Percentiles rank a stretch among this genome's conserved stretches.
Evolutionary conservation across 2,888 invertebrate genomes (phyloP).

Genomic region (Watsonalla cultraria): DNA sequence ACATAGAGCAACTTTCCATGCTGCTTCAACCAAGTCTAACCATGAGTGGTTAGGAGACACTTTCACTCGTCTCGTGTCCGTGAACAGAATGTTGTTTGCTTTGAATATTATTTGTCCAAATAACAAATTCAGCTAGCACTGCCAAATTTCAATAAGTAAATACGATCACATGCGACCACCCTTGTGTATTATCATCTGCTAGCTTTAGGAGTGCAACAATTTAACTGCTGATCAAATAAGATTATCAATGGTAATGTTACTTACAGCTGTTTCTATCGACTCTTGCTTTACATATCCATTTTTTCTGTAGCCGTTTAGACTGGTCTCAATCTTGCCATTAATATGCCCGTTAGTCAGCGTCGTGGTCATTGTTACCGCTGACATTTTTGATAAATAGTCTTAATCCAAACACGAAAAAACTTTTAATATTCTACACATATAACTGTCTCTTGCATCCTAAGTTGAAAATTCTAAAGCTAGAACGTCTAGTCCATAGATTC

Average conservation of each 20-base stretch:
- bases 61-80: slow-evolving; percentile 24
- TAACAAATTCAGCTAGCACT: too few relatives aligned
- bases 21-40: slow-evolving; percentile 16
- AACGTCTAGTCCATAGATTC: neutral
- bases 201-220: too few relatives aligned
- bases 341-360: slow-evolving; percentile 60
- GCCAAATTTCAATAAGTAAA: too few relatives aligned
- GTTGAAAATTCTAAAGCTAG: neutral
- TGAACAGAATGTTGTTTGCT: slow-evolving; percentile 10
- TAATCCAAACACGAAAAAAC: slow-evolving; percentile 11
- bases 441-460: slow-evolving; percentile 8
- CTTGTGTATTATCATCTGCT: too few relatives aligned
- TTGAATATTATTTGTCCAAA: neutral
- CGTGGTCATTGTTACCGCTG: slow-evolving; percentile 63
- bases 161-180: too few relatives aligned
- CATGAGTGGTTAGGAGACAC: slow-evolving; percentile 19
- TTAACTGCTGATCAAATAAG: neutral
- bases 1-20: slow-evolving; percentile 22
- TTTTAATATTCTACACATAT: slow-evolving; percentile 13
- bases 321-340: slow-evolving; percentile 56
- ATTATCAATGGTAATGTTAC: slow-evolving; percentile 19
- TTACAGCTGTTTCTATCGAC: slow-evolving; percentile 45
- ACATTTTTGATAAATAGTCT: slow-evolving; percentile 45
- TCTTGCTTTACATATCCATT: slow-evolving; percentile 59
- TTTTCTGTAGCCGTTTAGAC: slow-evolving; percentile 59